Conservation (phyloP, 2,797 vertebrate genomes). For the Trachurus trachurus region DNA sequence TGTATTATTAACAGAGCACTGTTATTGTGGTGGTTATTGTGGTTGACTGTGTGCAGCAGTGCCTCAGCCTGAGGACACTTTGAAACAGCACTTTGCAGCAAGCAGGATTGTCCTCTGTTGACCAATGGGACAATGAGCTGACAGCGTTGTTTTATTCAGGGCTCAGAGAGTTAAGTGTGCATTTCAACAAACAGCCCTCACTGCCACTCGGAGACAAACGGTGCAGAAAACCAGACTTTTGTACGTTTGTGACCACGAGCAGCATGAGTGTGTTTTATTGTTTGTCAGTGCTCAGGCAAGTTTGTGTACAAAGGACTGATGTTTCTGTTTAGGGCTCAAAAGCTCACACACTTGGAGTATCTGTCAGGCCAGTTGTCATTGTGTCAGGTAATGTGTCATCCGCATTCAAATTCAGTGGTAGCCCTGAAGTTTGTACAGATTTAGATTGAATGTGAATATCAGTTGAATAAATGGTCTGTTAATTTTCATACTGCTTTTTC, state of each 20-base stretch:
- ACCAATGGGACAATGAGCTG: background rate
- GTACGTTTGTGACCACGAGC: background rate
- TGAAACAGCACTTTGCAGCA: background rate
- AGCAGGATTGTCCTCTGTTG: background rate
- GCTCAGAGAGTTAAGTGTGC: background rate
- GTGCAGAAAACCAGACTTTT: background rate
- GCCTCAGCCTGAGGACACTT: background rate
- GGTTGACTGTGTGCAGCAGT: background rate
- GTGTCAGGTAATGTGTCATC: background rate
- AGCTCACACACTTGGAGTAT: background rate
- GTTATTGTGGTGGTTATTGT: background rate
- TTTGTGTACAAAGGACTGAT: background rate
- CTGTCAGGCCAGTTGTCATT: background rate
- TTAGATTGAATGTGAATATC: background rate
- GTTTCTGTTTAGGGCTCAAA: background rate
- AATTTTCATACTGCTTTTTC: background rate
- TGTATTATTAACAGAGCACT: background rate
- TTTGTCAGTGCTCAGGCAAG: background rate
- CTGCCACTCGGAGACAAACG: background rate
- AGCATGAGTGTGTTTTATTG: background rate
- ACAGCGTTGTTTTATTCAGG: background rate
- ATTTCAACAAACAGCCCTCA: background rate
- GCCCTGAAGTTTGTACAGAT: background rate
- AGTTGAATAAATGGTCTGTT: slow-evolving; percentile 11
- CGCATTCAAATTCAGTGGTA: background rate